Evolutionary conservation across 2,113 vertebrate species (phyloP).

Genomic region (Nanorana parkeri): DNA sequence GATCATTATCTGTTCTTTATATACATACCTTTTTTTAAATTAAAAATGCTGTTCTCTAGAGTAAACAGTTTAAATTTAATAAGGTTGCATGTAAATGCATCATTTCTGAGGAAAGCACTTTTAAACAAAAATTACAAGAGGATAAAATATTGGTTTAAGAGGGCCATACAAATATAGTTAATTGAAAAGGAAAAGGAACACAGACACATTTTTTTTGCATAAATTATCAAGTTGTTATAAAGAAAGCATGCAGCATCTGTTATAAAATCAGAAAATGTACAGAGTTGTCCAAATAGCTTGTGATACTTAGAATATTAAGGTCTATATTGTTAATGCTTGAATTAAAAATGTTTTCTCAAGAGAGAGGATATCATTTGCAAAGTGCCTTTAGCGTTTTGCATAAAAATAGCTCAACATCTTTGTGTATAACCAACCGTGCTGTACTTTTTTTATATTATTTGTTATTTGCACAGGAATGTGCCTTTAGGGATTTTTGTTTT

Average conservation of each 20-base stretch:
- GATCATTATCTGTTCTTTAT: too few species aligned
- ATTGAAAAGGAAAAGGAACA: too few species aligned
- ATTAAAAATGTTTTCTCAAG: constrained; percentile 27
- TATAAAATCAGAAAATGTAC: not conserved
- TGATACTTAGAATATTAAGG: not conserved
- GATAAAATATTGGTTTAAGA: too few species aligned
- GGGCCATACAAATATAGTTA: too few species aligned
- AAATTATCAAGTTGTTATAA: too few species aligned
- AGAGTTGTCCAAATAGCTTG: not conserved
- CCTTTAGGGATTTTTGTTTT: not conserved
- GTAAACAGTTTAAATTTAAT: too few species aligned
- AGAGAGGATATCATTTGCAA: constrained; percentile 28
- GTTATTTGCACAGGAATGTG: not conserved
- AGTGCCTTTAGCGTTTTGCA: constrained; percentile 16
- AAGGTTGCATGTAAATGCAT: too few species aligned
- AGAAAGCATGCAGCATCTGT: too few species aligned
- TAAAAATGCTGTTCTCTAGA: not conserved
- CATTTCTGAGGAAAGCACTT: too few species aligned
- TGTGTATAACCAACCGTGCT: constrained; percentile 23
- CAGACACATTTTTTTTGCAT: too few species aligned
- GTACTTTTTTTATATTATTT: constrained; percentile 20
- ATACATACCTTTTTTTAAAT: too few species aligned
- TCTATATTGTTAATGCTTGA: not conserved
- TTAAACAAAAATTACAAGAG: too few species aligned
- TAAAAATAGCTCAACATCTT: constrained; percentile 41